Evolutionary conservation across 2,113 vertebrate genomes (phyloP).

Genomic region (Arizona elegans): DNA sequence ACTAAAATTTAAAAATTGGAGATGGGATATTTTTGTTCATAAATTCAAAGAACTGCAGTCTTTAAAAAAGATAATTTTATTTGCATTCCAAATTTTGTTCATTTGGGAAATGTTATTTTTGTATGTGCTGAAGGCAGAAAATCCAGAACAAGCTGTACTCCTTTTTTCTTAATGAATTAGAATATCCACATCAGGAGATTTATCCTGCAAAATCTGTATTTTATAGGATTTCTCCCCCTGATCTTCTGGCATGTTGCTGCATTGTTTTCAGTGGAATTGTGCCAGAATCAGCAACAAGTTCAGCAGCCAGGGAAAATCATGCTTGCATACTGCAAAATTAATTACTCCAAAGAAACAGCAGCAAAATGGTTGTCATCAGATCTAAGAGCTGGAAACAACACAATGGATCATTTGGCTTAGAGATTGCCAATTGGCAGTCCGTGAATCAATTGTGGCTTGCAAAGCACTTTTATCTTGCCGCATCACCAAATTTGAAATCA

Average conservation of each 20-base stretch:
- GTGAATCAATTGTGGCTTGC: not conserved
- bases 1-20: not conserved
- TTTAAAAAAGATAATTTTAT: not conserved
- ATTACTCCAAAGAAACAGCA: slow-evolving; percentile 2
- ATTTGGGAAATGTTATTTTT: not conserved
- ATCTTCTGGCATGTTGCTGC: not conserved
- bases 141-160: not conserved
- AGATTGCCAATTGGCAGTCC: not conserved
- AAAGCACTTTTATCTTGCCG: not conserved
- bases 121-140: not conserved
- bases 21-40: not conserved
- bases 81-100: not conserved
- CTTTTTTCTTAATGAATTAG: not conserved
- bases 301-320: slow-evolving; percentile 1
- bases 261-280: slow-evolving; percentile 16
- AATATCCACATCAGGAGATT: not conserved
- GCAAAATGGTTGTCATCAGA: slow-evolving; percentile 19
- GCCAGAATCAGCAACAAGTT: slow-evolving; percentile 5
- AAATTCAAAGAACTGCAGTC: not conserved
- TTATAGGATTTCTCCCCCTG: not conserved
- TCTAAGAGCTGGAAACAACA: not conserved
- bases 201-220: slow-evolving; percentile 10
- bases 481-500: not conserved
- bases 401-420: not conserved
- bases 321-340: slow-evolving; percentile 4